Evolutionary conservation across 2,797 vertebrate genomes (phyloP).

Genomic region (Crossoptilon crossoptilon): DNA sequence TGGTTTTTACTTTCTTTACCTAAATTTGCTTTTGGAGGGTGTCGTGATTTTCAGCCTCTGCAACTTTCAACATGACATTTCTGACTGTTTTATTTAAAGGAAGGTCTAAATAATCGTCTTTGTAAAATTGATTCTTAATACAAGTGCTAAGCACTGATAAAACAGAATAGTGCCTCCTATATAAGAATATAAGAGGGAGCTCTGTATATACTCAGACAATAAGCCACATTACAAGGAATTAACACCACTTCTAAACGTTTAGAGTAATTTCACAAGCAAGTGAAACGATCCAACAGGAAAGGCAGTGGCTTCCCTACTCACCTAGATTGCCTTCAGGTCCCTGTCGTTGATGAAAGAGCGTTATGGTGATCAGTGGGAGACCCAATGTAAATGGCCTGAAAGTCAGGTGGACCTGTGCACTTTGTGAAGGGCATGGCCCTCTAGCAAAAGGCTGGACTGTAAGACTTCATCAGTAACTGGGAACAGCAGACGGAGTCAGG

Average conservation of each 20-base stretch:
- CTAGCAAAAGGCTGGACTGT: background rate
- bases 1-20: background rate
- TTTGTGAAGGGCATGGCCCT: background rate
- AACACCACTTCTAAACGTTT: background rate
- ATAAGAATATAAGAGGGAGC: background rate
- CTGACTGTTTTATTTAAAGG: background rate
- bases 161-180: background rate
- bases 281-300: background rate
- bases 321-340: background rate
- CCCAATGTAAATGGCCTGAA: background rate
- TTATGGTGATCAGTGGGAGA: background rate
- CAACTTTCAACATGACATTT: background rate
- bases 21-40: background rate
- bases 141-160: background rate
- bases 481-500: background rate
- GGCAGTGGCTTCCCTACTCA: background rate
- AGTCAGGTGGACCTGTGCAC: background rate
- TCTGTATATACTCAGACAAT: background rate
- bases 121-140: background rate
- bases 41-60: background rate
- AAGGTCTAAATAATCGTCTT: background rate
- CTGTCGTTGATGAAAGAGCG: background rate
- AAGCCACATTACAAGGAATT: background rate
- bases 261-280: background rate
- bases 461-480: rapidly evolving